Conservation (phyloP, 2,797 vertebrate species). For the Microcaecilia unicolor region DNA sequence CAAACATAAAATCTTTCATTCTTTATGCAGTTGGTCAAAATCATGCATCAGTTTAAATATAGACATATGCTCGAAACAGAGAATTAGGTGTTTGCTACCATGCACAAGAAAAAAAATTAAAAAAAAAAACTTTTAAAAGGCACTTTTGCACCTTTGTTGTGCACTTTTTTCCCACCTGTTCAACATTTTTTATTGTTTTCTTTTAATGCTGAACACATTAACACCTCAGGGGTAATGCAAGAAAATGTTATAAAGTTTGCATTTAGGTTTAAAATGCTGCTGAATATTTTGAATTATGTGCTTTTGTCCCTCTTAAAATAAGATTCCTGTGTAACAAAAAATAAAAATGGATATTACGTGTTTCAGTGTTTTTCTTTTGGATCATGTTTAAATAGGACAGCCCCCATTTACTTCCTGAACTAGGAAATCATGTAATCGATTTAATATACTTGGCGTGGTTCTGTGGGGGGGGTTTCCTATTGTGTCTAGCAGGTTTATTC, state of each 20-base stretch:
- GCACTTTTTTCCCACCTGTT: slow-evolving; percentile 34
- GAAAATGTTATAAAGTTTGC: slow-evolving; percentile 21
- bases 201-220: slow-evolving; percentile 43
- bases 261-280: no score
- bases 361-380: slow-evolving; percentile 37
- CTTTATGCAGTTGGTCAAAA: slow-evolving; percentile 29
- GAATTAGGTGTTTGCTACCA: slow-evolving; percentile 23
- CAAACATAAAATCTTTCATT: slow-evolving; percentile 38
- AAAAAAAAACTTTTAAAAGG: slow-evolving; percentile 27
- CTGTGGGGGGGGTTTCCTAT: slow-evolving; percentile 32
- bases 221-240: slow-evolving; percentile 57
- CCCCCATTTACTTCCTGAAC: slow-evolving; percentile 34
- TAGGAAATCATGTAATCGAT: slow-evolving; percentile 32
- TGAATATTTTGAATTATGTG: slow-evolving; percentile 14
- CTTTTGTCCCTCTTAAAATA: slow-evolving; percentile 38
- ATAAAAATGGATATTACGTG: slow-evolving; percentile 30
- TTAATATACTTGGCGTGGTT: slow-evolving; percentile 15
- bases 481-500: slow-evolving; percentile 18
- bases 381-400: slow-evolving; percentile 32
- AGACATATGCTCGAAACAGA: slow-evolving; percentile 21
- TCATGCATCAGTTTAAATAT: slow-evolving; percentile 12
- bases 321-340: slow-evolving; percentile 34
- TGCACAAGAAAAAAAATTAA: no score
- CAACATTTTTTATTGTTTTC: no score
- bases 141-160: slow-evolving; percentile 43